A percentile compares a stretch with the other conserved stretches of the same genome.
phyloP scores from a whole-genome alignment of 2,797 vertebrate genomes.

The Coreius guichenoti region DNA sequence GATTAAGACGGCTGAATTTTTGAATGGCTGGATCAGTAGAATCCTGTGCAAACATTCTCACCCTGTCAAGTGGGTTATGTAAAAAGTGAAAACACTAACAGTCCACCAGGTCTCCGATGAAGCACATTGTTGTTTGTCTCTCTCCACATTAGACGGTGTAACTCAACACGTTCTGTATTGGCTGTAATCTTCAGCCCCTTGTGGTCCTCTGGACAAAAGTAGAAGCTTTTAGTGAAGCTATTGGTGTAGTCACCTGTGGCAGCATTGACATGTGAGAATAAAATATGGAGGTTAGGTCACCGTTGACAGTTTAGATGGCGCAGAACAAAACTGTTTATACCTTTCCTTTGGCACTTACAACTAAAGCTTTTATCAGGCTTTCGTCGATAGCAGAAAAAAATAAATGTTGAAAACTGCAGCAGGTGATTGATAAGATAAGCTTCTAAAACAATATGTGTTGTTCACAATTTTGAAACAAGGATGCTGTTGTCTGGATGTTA shows the following conservation, averaged over 20 bases:
- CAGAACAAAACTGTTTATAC: neutral
- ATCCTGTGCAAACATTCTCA: constrained; percentile 47
- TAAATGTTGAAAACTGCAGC: neutral
- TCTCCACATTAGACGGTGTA: constrained; percentile 16
- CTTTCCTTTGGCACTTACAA: constrained; percentile 4
- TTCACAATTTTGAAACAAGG: neutral
- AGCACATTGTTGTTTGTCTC: constrained; percentile 36
- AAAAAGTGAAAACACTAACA: constrained; percentile 35
- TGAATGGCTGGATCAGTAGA: constrained; percentile 46
- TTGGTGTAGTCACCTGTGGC: constrained; percentile 23
- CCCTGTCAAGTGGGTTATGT: constrained; percentile 30
- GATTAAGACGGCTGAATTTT: constrained; percentile 48
- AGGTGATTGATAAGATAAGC: neutral
- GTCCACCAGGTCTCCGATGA: constrained; percentile 20
- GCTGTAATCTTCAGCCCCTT: constrained; percentile 37
- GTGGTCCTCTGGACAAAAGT: constrained; percentile 33
- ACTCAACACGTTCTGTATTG: constrained; percentile 36
- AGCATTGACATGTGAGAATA: constrained; percentile 30
- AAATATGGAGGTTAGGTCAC: constrained; percentile 24
- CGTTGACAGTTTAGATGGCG: neutral
- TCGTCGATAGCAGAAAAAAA: neutral
- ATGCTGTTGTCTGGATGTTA: neutral
- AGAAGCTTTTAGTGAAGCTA: constrained; percentile 38
- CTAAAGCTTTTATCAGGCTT: neutral
- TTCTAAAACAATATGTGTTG: neutral